Evolutionary conservation across 2,113 vertebrate species (phyloP), one percentile per base, ranked within the genome.

Genomic region (Sarotherodon lohbergeri): DNA sequence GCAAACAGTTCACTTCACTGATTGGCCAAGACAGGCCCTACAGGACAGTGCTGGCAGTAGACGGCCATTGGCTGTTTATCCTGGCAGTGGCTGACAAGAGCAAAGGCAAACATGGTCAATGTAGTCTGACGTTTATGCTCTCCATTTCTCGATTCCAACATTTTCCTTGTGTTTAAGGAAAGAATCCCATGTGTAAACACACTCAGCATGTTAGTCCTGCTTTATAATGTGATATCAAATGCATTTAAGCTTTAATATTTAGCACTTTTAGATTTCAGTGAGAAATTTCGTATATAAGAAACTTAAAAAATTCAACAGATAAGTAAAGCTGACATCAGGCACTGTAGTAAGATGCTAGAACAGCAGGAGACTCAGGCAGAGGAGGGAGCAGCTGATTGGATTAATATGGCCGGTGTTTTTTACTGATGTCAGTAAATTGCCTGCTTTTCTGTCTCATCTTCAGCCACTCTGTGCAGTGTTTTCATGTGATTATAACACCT

Each of bases 31-130:
- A 90, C 89, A 86, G 73, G 84, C 8, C 13, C 71, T 76, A 80
- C 52, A 86, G 80, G 83, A 63, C 36, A n/a, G 61, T 3, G n/a
- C 59, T 61, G 73, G 81, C 9, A 4, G 83, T 84, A 66, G 61
- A 81, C 13, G 7, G 73, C 82, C 85, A 71, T 19, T 87, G 89
- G 91, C 91, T 91, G 89, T 91, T 92, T 71, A 36, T 85, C 68
- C 91, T 88, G 85, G 54, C 84, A 52, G 78, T 24, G 54, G 63
- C 78, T 89, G 88, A 86, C 88, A 89, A 34, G 82, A 85, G 63
- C 56, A 57, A 87, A 81, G 66, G 54, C 11, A 87, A 88, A 90
- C 80, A 89, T 13, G 39, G 82, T 66, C 73, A 7, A 78, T 82
- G 41, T n/a, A 46, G 13, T 82, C 61, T 88, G 86, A 91, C 81